Percentiles rank a stretch among this genome's conserved stretches.
These are phyloP conservation scores for Eublepharis macularius DNA, from an alignment of 2,113 vertebrate species.

Conservation along the genomic window DNA sequence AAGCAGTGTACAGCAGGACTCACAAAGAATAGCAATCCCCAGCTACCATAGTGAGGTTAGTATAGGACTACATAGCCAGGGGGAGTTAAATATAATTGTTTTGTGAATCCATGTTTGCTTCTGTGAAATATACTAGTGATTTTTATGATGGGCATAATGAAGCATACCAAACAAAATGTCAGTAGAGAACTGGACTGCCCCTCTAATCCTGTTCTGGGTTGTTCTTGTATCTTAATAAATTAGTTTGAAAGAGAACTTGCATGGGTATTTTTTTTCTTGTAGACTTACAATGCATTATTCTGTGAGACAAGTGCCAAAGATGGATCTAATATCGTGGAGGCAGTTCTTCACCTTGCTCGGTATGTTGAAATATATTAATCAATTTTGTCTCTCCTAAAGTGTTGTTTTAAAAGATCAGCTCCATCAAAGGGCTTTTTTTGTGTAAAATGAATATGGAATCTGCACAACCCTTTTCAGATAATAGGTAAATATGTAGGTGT, in stretches of 20 bases:
- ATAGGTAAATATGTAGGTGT: no score
- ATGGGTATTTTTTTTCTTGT: conserved; percentile 43
- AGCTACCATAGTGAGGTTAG: no score
- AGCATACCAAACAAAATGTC: neutral
- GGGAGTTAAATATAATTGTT: neutral
- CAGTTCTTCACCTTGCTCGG: conserved; percentile 92
- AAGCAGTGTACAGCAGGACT: no score
- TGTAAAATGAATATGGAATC: neutral
- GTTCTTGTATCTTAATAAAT: neutral
- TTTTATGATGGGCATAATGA: neutral
- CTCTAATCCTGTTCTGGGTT: neutral
- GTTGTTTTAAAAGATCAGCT: neutral
- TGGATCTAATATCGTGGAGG: conserved; percentile 88
- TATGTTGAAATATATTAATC: conserved; percentile 59
- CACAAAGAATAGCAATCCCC: no score
- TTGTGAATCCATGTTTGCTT: neutral
- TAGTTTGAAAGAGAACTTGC: conserved; percentile 5
- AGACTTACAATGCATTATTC: conserved; percentile 88
- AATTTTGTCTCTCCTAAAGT: neutral
- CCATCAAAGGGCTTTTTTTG: neutral
- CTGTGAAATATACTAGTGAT: no score
- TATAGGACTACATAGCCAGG: no score
- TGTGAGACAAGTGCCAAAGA: conserved; percentile 95
- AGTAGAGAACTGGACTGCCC: neutral
- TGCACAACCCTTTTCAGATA: neutral